A percentile compares a stretch with the other conserved stretches of the same genome.
Evolutionary conservation across 2,888 invertebrate species (phyloP).

Genomic region (Macrophya alboannulata): DNA sequence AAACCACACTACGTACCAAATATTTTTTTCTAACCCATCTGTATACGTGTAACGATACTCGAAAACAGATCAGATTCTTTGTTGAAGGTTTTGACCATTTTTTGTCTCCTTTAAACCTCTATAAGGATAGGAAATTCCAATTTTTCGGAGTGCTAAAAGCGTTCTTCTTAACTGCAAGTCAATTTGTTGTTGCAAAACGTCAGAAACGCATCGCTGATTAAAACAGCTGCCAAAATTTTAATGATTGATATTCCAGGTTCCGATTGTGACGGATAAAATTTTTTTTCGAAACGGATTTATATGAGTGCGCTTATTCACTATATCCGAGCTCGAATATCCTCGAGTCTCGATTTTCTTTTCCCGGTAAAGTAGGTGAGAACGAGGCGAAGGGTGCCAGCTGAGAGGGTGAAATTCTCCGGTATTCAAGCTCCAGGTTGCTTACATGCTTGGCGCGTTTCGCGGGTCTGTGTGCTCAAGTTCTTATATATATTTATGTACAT

Average conservation of each 20-base stretch:
- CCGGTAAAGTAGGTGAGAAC: neutral
- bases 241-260: no score
- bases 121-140: no score
- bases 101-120: neutral
- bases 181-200: no score
- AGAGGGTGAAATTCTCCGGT: constrained; percentile 2
- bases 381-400: neutral
- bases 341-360: neutral
- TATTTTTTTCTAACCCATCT: neutral
- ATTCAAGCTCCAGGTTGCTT: constrained; percentile 26
- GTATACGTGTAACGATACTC: neutral
- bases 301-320: no score
- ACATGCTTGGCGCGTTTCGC: constrained; percentile 16
- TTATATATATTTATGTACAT: neutral
- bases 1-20: constrained; percentile 16
- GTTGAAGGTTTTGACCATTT: neutral
- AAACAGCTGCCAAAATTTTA: no score
- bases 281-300: no score
- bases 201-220: no score
- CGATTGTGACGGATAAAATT: no score
- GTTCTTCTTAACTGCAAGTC: no score
- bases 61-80: neutral
- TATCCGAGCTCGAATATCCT: neutral
- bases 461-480: constrained; percentile 6
- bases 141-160: neutral